Evolutionary conservation across 2,797 vertebrate species (phyloP).

Genomic region (Synaphobranchus kaupii): DNA sequence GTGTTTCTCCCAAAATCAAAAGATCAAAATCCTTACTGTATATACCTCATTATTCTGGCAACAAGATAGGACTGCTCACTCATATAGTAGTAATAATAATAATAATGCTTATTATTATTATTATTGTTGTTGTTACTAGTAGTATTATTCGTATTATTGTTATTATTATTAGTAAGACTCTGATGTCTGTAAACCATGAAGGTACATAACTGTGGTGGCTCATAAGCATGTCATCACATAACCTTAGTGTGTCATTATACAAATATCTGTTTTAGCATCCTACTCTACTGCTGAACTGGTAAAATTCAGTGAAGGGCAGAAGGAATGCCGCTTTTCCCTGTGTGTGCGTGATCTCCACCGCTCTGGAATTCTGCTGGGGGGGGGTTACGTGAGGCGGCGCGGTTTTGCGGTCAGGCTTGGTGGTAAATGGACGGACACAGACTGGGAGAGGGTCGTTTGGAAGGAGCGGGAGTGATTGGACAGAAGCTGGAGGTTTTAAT

Average conservation of each 20-base stretch:
- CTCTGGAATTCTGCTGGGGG: background rate
- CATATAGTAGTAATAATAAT: too few species aligned
- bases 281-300: background rate
- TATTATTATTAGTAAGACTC: too few species aligned
- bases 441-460: background rate
- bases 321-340: background rate
- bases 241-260: too few species aligned
- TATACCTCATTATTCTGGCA: too few species aligned
- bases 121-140: too few species aligned
- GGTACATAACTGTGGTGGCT: too few species aligned
- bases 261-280: background rate
- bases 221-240: too few species aligned
- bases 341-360: background rate
- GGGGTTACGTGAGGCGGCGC: too few species aligned
- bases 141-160: too few species aligned
- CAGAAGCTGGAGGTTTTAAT: background rate
- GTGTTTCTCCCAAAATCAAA: background rate
- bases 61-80: too few species aligned
- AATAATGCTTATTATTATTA: too few species aligned
- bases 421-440: conserved; percentile 13
- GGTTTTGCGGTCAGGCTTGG: background rate
- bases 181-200: too few species aligned
- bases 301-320: background rate
- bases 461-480: background rate
- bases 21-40: background rate